A percentile compares a stretch with the other conserved stretches of the same genome.
Conservation (phyloP, 2,888 invertebrate genomes). For the Oegoconia quadripuncta region DNA sequence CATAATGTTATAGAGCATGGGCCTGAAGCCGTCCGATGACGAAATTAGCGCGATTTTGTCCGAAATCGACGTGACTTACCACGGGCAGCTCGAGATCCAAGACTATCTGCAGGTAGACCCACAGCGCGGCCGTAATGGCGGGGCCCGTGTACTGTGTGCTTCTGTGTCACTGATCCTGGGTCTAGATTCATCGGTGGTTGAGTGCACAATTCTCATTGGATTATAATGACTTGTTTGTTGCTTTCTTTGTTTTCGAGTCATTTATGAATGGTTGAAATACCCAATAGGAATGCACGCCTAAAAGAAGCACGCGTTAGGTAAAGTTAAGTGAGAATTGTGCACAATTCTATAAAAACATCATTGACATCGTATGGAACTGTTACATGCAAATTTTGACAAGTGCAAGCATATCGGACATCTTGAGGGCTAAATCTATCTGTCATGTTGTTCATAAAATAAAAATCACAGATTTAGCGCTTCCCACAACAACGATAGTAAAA, state of each 20-base stretch:
- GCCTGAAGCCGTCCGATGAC: conserved; percentile 80
- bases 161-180: conserved; percentile 16
- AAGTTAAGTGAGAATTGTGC: too few species aligned
- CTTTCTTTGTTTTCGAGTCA: too few species aligned
- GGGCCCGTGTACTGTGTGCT: conserved; percentile 22
- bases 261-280: too few species aligned
- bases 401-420: too few species aligned
- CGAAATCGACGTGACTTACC: conserved; percentile 91
- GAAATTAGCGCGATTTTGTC: conserved; percentile 89
- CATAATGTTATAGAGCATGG: conserved; percentile 79
- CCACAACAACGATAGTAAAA: too few species aligned
- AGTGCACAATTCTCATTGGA: background rate
- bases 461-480: too few species aligned
- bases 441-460: too few species aligned
- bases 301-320: too few species aligned
- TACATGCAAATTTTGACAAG: too few species aligned
- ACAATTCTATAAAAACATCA: background rate
- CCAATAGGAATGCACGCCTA: too few species aligned
- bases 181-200: background rate
- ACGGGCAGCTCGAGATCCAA: conserved; percentile 91
- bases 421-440: too few species aligned
- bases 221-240: too few species aligned
- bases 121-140: conserved; percentile 6
- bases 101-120: conserved; percentile 92
- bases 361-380: background rate